Base-by-base conservation (phyloP, 1,140 invertebrate species). In the Leptestheria dahalacensis region DNA sequence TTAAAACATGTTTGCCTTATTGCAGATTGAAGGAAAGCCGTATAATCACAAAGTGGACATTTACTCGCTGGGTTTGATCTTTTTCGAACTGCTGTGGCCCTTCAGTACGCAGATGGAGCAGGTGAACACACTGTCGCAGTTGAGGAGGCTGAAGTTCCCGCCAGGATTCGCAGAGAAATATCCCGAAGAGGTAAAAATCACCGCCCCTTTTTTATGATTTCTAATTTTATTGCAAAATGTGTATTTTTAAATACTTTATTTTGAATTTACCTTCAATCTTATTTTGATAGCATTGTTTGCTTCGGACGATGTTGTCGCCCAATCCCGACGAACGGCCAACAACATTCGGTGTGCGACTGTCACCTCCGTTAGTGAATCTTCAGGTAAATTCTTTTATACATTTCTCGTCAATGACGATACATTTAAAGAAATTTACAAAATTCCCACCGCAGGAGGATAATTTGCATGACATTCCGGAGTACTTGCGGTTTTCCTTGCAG, bases 31-130 rank as follows among this genome's bases (percentile, higher is more conserved):
- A 11, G 83, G 85, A 1, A 76, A 81, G 60, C 74, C 78, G 1
- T 97, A 97, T 70, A 85, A 86, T 68, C 88, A 89, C 67, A 97
- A 97, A 76, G 91, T 97, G 29, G 95, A 98, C 69, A 96, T 98
- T 60, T 98, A 90, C 74, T 91, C 93, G 0, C 72, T 97, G 59
- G 95, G 94, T 1, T 75, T 98, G 50, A 94, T 98, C 61, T 79
- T 97, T 49, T 91, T 93, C 70, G 95, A 98, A 73, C 72, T 98
- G 48, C 74, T 95, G 20, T 82, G 84, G 59, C 85, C 91, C 26
- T 97, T 97, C 72, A 72, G 71, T 3, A 97, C 95, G 0, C 83
- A 90, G 71, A 88, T 92, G 80, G 93, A 97, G 74, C 76, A 91
- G 54, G 75, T 86, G 33, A 57, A 47, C 25, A 59, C 60, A 3